Percentiles rank a stretch among this genome's conserved stretches.
Evolutionary conservation across 2,113 vertebrate genomes (phyloP).

Genomic region (Vidua chalybeata): DNA sequence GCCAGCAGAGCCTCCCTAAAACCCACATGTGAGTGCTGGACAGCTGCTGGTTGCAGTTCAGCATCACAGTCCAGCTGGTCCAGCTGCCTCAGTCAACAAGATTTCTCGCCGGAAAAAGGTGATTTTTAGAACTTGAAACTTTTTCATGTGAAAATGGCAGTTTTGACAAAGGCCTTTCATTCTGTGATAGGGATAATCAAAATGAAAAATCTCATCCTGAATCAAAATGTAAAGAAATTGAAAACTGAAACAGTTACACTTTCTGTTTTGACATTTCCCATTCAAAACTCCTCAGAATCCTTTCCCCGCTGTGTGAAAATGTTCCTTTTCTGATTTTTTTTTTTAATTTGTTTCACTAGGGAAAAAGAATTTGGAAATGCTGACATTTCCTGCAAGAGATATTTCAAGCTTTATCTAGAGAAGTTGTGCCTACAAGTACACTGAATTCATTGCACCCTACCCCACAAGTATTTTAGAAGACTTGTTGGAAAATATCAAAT

Average conservation of each 20-base stretch:
- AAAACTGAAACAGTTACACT: slow-evolving; percentile 57
- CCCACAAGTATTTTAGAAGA: neutral
- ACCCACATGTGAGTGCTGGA: neutral
- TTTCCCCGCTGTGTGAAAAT: slow-evolving; percentile 55
- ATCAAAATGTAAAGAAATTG: slow-evolving; percentile 45
- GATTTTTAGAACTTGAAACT: slow-evolving; percentile 52
- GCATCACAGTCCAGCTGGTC: neutral
- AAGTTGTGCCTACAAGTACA: slow-evolving; percentile 28
- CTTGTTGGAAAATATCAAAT: slow-evolving; percentile 16
- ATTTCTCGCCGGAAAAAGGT: slow-evolving; percentile 20
- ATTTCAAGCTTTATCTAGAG: slow-evolving; percentile 46
- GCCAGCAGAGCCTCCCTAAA: neutral
- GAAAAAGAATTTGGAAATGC: slow-evolving; percentile 34
- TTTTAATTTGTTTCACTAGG: neutral
- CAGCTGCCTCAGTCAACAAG: neutral
- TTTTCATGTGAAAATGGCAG: slow-evolving; percentile 51
- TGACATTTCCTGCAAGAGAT: slow-evolving; percentile 53
- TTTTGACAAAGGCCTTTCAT: slow-evolving; percentile 63
- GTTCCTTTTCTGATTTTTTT: slow-evolving; percentile 35
- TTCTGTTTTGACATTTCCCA: slow-evolving; percentile 67
- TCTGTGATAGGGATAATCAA: slow-evolving; percentile 57
- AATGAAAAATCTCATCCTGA: slow-evolving; percentile 53
- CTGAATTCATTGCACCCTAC: neutral
- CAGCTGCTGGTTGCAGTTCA: neutral
- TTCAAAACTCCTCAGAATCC: slow-evolving; percentile 60